A percentile compares a stretch with the other conserved stretches of the same genome.
These are phyloP conservation scores for Ischnura elegans DNA, from an alignment of 2,888 invertebrate species.

Conservation along the genomic window DNA sequence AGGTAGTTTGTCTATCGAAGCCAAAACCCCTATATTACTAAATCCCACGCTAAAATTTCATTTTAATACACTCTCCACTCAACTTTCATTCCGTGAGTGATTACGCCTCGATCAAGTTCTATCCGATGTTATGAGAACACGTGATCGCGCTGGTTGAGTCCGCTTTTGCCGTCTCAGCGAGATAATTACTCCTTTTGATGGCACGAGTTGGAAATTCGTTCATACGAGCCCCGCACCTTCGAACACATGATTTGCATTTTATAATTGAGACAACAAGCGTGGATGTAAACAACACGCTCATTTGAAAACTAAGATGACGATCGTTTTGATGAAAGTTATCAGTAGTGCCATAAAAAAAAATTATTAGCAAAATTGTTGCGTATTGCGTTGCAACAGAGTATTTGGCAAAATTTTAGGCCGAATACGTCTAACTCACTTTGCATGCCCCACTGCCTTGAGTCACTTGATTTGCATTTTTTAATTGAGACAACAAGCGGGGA, in stretches of 20 bases:
- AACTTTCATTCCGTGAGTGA: not conserved
- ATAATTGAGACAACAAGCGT: conserved; percentile 24
- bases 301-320: not conserved
- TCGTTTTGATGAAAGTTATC: not conserved
- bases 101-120: not conserved
- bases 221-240: not conserved
- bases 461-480: too few species aligned
- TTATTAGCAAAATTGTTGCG: not conserved
- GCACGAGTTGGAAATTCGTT: not conserved
- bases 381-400: too few species aligned
- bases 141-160: not conserved
- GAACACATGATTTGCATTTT: conserved; percentile 5
- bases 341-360: not conserved
- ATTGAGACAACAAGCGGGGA: too few species aligned
- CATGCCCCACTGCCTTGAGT: too few species aligned
- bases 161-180: not conserved
- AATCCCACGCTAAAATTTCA: not conserved
- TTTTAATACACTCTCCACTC: not conserved
- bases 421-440: too few species aligned
- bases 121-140: not conserved
- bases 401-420: too few species aligned
- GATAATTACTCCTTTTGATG: not conserved
- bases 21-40: not conserved
- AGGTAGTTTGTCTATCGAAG: not conserved
- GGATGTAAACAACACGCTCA: not conserved